Base-by-base conservation (phyloP, 2,888 invertebrate species). In the Nomada hirtipes region DNA sequence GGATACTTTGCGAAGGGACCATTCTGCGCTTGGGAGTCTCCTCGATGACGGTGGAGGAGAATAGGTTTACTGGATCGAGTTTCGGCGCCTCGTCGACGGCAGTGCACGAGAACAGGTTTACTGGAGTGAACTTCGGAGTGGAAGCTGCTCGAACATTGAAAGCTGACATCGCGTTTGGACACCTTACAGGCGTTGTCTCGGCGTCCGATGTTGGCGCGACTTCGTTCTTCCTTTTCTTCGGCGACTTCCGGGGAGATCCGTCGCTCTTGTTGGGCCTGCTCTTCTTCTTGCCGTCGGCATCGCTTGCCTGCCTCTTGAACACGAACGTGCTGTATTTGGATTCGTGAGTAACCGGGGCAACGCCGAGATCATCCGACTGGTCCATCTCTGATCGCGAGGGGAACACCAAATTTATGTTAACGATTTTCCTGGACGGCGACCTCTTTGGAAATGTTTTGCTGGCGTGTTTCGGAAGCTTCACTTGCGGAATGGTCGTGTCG, bases 351-450 rank as follows among this genome's bases (percentile, higher is more conserved):
- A 4, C 47, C 11, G 18, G 13, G 2, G 18, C 3, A 13, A 29
- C 11, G 2, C 18, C 52, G 2, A n/a, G 1, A 0, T 36, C 4
- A 0, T n/a, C 7, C 2, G 50, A 26, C 4, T 57, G 9, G 1
- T 72, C 20, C 0, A 52, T 23, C 10, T 36, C 20, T 1, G 75
- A 63, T 2, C 13, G 20, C 0, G 71, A 65, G 0, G 84, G 86
- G 1, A 90, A 84, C 0, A 90, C 84, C 20, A 91, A 68, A 65
- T 92, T 92, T 70, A 92, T 89, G 68, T 92, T 92, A 7, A 88
- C 75, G 0, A 92, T 80, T 47, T 91, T 92, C 15, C 90, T 82
- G 1, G 91, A 90, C 0, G 90, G 91, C 1, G 90, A 90, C 4
- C 89, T 36, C 18, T 89, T 89, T 0, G 92, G 92, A 42, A 88